phyloP scores from a whole-genome alignment of 2,888 invertebrate species.

The Heliothis peltigera region DNA sequence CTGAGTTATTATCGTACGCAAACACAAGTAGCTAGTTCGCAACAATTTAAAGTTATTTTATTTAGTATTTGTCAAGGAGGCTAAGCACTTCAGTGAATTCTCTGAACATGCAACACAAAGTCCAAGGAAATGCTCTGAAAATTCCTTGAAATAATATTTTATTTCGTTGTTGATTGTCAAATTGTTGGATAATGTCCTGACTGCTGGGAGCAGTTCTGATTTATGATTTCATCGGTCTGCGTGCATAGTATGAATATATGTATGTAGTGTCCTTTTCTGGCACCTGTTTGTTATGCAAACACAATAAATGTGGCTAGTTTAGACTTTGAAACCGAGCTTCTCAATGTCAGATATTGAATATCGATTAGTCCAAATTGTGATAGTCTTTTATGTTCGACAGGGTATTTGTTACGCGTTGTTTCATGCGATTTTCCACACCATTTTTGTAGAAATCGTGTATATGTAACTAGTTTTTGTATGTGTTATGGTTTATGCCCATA shows the following conservation, averaged over 20 bases:
- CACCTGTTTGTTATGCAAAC: conserved; percentile 12
- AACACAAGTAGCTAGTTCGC: too few relatives aligned
- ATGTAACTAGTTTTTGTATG: conserved; percentile 9
- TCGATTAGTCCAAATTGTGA: not conserved
- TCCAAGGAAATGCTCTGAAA: not conserved
- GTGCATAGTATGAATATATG: conserved; percentile 1
- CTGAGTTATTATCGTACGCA: too few relatives aligned
- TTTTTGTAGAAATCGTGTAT: conserved; percentile 24
- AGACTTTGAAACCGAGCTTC: not conserved
- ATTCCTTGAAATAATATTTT: too few relatives aligned
- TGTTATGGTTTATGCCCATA: conserved; percentile 5
- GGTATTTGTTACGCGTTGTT: conserved; percentile 7
- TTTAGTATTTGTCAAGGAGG: too few relatives aligned
- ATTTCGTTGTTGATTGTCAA: too few relatives aligned
- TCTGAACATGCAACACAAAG: not conserved
- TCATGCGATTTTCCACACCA: conserved; percentile 8
- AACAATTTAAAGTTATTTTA: too few relatives aligned
- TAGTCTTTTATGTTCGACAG: conserved; percentile 5
- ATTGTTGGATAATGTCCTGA: too few relatives aligned
- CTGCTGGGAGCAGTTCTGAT: not conserved
- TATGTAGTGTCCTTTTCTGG: conserved; percentile 6
- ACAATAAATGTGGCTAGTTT: conserved; percentile 16
- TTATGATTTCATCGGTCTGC: conserved; percentile 22
- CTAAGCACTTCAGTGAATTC: not conserved
- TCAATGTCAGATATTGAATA: not conserved